These are phyloP conservation scores for Cichlasoma orientale DNA, from an alignment of 2,797 vertebrate genomes.

Conservation along the genomic window DNA sequence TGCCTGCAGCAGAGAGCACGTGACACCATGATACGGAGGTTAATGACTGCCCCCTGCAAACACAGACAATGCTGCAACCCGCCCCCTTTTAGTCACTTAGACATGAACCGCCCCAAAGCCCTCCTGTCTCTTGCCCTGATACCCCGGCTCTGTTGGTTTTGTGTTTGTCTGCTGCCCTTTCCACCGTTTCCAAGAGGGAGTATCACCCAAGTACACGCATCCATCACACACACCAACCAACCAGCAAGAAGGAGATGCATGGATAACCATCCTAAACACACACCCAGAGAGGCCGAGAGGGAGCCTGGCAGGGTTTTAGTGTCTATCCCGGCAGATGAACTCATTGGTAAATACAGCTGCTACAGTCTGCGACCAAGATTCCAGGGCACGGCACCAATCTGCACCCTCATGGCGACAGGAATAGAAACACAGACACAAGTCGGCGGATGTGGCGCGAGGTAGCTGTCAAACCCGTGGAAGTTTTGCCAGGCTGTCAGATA, in stretches of 20 bases:
- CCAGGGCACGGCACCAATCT: slow-evolving; percentile 63
- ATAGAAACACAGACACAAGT: slow-evolving; percentile 55
- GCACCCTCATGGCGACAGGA: slow-evolving; percentile 45
- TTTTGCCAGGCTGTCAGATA: slow-evolving; percentile 47
- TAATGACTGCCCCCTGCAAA: slow-evolving; percentile 24
- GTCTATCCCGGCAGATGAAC: slow-evolving; percentile 68
- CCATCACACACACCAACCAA: slow-evolving; percentile 2
- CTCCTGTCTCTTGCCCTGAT: slow-evolving; percentile 31
- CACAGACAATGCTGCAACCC: slow-evolving; percentile 5
- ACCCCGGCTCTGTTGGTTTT: slow-evolving; percentile 22
- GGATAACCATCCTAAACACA: slow-evolving; percentile 7
- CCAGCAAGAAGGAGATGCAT: neutral
- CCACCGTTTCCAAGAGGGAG: slow-evolving; percentile 46
- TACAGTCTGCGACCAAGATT: slow-evolving; percentile 52
- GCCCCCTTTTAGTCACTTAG: slow-evolving; percentile 5
- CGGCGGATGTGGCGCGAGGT: neutral
- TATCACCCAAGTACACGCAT: slow-evolving; percentile 31
- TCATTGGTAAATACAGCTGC: slow-evolving; percentile 73
- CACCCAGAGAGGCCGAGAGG: neutral
- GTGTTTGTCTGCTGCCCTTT: slow-evolving; percentile 58
- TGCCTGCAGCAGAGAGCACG: slow-evolving; percentile 46
- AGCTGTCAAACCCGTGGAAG: slow-evolving; percentile 3
- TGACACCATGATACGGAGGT: slow-evolving; percentile 55
- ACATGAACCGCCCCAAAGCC: slow-evolving; percentile 19
- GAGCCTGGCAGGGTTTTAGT: slow-evolving; percentile 40